Evolutionary conservation across 2,113 vertebrate species (phyloP), one percentile per base, ranked within the genome.

Genomic region (Stigmatopora nigra): DNA sequence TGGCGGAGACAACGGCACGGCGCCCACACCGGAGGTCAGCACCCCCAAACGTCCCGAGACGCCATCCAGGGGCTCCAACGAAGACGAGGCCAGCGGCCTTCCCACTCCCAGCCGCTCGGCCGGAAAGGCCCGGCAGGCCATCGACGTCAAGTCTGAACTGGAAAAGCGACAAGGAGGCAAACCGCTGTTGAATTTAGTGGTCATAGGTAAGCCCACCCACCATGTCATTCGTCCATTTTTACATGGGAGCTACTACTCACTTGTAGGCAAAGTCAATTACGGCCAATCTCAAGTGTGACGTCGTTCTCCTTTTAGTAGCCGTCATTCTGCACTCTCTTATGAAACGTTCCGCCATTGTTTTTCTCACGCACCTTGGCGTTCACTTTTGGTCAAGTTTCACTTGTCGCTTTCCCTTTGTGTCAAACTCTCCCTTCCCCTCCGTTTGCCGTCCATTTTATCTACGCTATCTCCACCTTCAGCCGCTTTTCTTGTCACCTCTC

Each of bases 111-210:
- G 82, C 44, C 97, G 93, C 64, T 92, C 88, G 12, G 69, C 92
- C 51, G 89, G 91, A 81, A 99, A 95, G 84, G 76, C 89, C 70
- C 93, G 90, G 75, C 93, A 92, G 59, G 88, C 93, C 35, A 91
- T 98, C 71, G 91, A 98, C 72, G 84, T 99, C 75, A 94, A 93
- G 80, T 90, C 88, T 0, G 97, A 98, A 70, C 80, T 99, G 85
- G 95, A 98, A 88, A 98, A 94, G 82, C 90, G 97, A 64, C 97
- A 98, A 89, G 94, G 93, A 38, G 95, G 96, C 64, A 99, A 99
- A 79, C 92, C 94, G 0, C 90, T 98, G 31, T 88, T 99, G 19
- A 99, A 99, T 84, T 81, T 99, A 61, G 96, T 99, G 53, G 93
- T 99, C 71, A 96, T 99, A 85, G 97, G 97, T 98, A 84, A n/a